Percentiles rank a stretch among this genome's conserved stretches.
Evolutionary conservation across 2,797 vertebrate genomes (phyloP).

Genomic region (Chelidonichthys spinosus): DNA sequence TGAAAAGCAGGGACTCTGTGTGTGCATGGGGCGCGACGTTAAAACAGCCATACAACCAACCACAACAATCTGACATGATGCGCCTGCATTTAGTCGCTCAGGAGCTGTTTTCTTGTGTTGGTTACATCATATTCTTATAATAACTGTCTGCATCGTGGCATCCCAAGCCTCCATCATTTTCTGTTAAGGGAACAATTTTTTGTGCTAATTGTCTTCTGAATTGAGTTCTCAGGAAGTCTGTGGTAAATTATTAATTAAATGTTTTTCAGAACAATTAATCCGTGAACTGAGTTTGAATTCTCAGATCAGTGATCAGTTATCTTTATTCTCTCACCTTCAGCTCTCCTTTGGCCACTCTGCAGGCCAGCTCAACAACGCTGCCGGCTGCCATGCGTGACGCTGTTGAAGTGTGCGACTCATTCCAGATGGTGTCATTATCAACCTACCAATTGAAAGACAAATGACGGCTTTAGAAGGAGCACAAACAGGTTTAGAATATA

Average conservation of each 20-base stretch:
- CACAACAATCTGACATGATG: not conserved
- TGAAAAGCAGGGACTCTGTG: not conserved
- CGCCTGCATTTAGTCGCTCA: not conserved
- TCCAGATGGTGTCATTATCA: slow-evolving; percentile 98
- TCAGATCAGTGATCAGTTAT: not conserved
- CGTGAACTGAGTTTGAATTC: not conserved
- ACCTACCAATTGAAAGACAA: slow-evolving; percentile 81
- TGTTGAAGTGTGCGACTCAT: slow-evolving; percentile 95
- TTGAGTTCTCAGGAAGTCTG: not conserved
- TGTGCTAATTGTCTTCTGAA: not conserved
- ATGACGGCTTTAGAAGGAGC: not conserved
- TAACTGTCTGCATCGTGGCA: not conserved
- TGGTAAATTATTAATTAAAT: not conserved
- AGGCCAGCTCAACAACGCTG: slow-evolving; percentile 93
- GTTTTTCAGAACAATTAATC: not conserved
- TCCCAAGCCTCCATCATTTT: not conserved
- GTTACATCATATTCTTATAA: not conserved
- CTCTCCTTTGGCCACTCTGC: slow-evolving; percentile 93
- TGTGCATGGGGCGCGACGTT: not conserved
- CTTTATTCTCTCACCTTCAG: slow-evolving; percentile 87
- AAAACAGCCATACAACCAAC: not conserved
- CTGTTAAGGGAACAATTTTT: not conserved
- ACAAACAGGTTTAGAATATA: not conserved
- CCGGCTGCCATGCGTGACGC: slow-evolving; percentile 94
- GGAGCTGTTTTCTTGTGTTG: not conserved